Conservation (phyloP, 2,113 vertebrate genomes). For the Cyanoramphus novaezelandiae region DNA sequence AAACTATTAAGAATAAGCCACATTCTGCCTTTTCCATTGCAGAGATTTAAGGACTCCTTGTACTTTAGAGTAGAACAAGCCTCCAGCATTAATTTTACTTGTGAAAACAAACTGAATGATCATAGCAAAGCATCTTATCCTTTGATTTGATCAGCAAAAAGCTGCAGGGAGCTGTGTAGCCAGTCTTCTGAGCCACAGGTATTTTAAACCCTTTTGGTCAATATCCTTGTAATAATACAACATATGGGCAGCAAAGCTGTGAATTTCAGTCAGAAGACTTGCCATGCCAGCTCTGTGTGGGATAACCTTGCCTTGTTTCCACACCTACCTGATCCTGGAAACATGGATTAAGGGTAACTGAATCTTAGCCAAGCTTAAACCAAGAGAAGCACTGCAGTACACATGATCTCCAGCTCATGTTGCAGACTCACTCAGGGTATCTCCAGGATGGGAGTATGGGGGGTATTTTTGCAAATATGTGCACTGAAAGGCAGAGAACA, state of each 20-base stretch:
- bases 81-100: background rate
- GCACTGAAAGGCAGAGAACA: background rate
- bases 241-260: background rate
- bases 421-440: background rate
- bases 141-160: background rate
- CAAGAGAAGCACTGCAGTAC: background rate
- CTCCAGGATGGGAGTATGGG: background rate
- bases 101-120: background rate
- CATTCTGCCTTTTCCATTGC: background rate
- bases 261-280: background rate
- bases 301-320: background rate
- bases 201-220: background rate
- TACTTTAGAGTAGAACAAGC: background rate
- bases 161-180: background rate
- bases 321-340: background rate
- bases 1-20: background rate
- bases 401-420: background rate
- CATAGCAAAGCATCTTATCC: background rate
- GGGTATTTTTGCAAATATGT: accelerated
- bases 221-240: background rate
- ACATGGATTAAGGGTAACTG: background rate
- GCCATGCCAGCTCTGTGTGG: background rate
- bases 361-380: background rate
- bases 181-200: background rate
- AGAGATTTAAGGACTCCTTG: background rate